Evolutionary conservation across 53 echinoderm and acorn worm genomes (phyloP), one percentile per base, ranked within the genome.

Genomic region (Apostichopus leukothele): DNA sequence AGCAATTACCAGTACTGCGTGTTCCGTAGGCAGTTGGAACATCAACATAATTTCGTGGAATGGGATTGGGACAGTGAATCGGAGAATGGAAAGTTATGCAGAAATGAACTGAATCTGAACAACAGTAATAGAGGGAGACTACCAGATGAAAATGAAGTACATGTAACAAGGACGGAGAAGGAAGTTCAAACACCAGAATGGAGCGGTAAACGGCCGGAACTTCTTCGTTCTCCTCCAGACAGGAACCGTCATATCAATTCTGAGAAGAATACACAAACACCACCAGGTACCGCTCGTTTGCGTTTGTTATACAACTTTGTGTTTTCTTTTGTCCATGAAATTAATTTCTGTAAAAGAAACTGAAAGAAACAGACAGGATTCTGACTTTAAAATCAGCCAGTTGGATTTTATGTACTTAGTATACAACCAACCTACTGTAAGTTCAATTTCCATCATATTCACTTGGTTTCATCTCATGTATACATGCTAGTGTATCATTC

Each of bases 51-150:
- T 79, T 89, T 94, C 75, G 66, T 94, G 39, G 91, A 93, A 39
- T 96, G 96, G 96, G 96, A 96, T 83, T 96, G 94, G 94, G 96
- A 96, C 63, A 94, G 94, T 57, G 93, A 91, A 53, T 88, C 88
- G 18, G 91, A 94, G 57, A 89, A 84, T 52, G 89, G 85, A 50
- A 27, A 67, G 11, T 81, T 39, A 1, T 52, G 9, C 3, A 76
- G 77, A 52, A 16, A 10, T 76, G 77, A 51, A 7, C 11, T 10
- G 5, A 76, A 76, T 52, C 6, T 76, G 9, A 76, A 76, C 39
- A 76, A 76, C 52, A n/a, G 77, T 39, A 51, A 76, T 21, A 51
- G 16, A 18, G 90, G 87, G 53, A 86, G 73, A 53, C 10, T 53
- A 73, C 63, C 81, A 14, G 68, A 80, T 39, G 91, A 79, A 13